Conservation (phyloP, 2,888 invertebrate species). For the Dryocosmus kuriphilus region DNA sequence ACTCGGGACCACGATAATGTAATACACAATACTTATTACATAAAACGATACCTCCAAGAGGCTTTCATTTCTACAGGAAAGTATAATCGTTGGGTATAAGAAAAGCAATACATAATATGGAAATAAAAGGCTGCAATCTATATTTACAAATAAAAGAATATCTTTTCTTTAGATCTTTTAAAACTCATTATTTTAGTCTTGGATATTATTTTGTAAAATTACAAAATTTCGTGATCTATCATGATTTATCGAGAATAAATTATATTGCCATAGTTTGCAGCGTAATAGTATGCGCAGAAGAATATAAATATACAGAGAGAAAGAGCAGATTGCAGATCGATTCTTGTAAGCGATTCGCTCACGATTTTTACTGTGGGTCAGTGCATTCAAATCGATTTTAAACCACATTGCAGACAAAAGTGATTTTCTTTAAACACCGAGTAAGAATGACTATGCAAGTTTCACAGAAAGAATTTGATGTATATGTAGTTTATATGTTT, state of each 20-base stretch:
- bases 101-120: too few species aligned
- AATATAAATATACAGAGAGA: slow-evolving; percentile 17
- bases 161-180: neutral
- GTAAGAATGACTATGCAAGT: neutral
- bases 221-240: slow-evolving; percentile 9
- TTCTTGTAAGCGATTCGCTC: slow-evolving; percentile 12
- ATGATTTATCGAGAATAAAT: neutral
- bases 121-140: too few species aligned
- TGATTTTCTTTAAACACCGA: neutral
- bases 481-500: neutral
- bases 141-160: neutral
- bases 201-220: neutral
- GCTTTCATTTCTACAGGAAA: neutral
- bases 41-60: neutral
- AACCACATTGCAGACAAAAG: slow-evolving; percentile 4
- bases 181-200: neutral
- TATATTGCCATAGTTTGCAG: slow-evolving; percentile 8
- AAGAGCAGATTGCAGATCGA: slow-evolving; percentile 26
- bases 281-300: neutral
- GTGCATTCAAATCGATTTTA: slow-evolving; percentile 22
- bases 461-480: neutral
- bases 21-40: slow-evolving; percentile 10
- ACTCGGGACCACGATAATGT: slow-evolving; percentile 26
- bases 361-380: slow-evolving; percentile 31
- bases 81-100: neutral